Evolutionary conservation across 2,888 invertebrate species (phyloP).

Genomic region (Drosophila siamana): DNA sequence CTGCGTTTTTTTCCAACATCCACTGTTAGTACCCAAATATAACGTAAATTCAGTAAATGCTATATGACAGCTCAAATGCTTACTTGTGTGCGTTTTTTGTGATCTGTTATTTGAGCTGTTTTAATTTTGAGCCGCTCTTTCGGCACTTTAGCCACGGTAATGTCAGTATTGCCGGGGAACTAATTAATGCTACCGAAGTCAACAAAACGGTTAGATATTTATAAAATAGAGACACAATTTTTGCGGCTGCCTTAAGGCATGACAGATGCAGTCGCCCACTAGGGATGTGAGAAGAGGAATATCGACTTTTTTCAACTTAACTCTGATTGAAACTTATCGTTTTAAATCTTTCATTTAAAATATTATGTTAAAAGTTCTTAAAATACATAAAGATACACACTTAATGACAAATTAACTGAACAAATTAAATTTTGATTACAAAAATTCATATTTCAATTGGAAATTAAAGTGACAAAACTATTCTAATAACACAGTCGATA

Average conservation of each 20-base stretch:
- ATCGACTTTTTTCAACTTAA: background rate
- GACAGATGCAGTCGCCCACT: background rate
- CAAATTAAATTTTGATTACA: too few species aligned
- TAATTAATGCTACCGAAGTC: background rate
- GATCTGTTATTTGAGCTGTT: background rate
- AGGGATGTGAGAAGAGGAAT: background rate
- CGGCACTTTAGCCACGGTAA: background rate
- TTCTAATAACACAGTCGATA: background rate
- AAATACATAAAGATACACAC: too few species aligned
- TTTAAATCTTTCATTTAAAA: background rate
- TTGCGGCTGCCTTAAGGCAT: background rate
- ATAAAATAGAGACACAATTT: background rate
- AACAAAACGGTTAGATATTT: background rate
- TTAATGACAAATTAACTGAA: too few species aligned
- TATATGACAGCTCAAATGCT: background rate
- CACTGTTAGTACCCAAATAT: background rate
- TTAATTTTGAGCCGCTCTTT: background rate
- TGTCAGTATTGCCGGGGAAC: background rate
- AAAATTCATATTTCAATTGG: background rate
- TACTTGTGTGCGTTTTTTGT: background rate
- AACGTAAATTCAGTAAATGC: background rate
- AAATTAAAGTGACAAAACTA: background rate
- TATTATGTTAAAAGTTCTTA: background rate
- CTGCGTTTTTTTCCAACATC: background rate
- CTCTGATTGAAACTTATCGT: background rate